Conservation (phyloP, 2,797 vertebrate genomes). For the Chloroceryle amazona region DNA sequence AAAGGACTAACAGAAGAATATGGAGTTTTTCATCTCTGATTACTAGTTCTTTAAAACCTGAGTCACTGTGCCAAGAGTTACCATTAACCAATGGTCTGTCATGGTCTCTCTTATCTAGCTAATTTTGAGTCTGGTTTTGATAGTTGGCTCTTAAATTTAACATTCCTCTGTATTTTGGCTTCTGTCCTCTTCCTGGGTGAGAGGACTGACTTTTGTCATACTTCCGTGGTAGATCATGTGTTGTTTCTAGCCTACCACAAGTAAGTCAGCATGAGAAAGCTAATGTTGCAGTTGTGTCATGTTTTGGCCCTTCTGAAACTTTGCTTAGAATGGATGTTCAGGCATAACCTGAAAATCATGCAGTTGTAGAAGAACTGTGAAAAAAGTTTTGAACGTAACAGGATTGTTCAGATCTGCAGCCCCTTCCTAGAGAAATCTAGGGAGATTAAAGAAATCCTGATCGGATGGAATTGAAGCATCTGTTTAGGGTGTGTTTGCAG, state of each 20-base stretch:
- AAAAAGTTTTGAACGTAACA: background rate
- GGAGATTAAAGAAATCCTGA: background rate
- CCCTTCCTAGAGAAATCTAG: background rate
- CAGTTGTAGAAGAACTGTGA: background rate
- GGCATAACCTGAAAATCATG: background rate
- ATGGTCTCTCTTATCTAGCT: background rate
- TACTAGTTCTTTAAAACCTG: background rate
- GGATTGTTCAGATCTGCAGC: background rate
- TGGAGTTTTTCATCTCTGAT: background rate
- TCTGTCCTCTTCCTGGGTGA: background rate
- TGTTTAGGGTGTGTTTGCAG: background rate
- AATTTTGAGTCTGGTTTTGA: background rate
- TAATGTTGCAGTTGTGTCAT: background rate
- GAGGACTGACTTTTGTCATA: background rate
- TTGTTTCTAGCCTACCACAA: background rate
- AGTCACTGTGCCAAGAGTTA: background rate
- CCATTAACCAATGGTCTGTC: background rate
- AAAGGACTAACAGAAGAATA: background rate
- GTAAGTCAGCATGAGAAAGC: background rate
- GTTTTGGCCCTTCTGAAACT: fast-evolving
- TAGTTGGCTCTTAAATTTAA: background rate
- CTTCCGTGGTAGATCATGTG: background rate
- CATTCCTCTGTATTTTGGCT: background rate
- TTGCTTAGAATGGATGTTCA: background rate
- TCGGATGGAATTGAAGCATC: background rate